phyloP scores from a whole-genome alignment of 2,888 invertebrate species.

The Galerucella calmariensis region DNA sequence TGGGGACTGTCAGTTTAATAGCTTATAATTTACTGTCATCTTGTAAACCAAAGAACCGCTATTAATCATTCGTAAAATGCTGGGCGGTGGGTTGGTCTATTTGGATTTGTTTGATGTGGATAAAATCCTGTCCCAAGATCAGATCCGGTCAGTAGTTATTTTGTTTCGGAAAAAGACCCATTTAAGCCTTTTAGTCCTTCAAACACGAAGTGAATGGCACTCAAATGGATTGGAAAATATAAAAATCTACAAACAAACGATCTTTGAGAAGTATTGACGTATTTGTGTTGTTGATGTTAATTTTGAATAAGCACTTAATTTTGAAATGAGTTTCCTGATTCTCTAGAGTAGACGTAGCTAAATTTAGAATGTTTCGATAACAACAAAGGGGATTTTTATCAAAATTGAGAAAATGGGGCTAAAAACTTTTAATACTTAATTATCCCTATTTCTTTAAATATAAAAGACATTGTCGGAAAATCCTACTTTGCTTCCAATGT shows the following conservation, averaged over 20 bases:
- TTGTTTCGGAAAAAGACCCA: slow-evolving; percentile 17
- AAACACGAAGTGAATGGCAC: slow-evolving; percentile 3
- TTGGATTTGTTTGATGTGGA: slow-evolving; percentile 31
- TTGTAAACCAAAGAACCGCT: slow-evolving; percentile 24
- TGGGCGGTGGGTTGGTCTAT: slow-evolving; percentile 4
- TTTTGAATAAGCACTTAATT: not conserved
- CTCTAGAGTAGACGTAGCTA: not conserved
- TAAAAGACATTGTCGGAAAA: no score
- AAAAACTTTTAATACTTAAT: no score
- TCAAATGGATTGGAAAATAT: not conserved
- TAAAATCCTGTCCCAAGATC: slow-evolving; percentile 27
- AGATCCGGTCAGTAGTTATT: slow-evolving; percentile 24
- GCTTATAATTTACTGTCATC: slow-evolving; percentile 32
- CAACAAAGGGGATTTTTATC: no score
- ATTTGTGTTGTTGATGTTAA: slow-evolving; percentile 4
- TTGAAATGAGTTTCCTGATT: not conserved
- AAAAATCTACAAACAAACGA: not conserved
- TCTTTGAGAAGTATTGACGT: not conserved
- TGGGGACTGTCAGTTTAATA: slow-evolving; percentile 16
- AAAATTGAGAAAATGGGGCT: no score
- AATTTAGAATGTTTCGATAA: not conserved
- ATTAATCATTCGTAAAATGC: slow-evolving; percentile 30
- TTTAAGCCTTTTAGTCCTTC: slow-evolving; percentile 19
- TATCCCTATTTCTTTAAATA: no score
- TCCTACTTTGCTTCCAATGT: no score